Percentiles rank a stretch among this genome's conserved stretches.
Evolutionary conservation across 2,888 invertebrate species (phyloP).

Genomic region (Tromatobia lineatoria): DNA sequence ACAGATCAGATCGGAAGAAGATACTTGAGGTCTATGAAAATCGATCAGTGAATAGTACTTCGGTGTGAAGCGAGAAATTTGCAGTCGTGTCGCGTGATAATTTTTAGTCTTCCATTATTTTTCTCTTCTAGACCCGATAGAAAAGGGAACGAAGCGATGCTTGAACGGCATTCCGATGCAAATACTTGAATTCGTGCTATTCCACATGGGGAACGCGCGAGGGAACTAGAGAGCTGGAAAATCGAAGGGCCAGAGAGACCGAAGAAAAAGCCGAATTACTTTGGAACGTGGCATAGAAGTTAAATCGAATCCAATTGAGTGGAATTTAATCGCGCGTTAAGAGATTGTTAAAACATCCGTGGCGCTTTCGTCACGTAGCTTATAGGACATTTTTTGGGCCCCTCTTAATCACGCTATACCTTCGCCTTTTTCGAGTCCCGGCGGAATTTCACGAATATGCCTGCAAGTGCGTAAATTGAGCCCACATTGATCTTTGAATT

Average conservation of each 20-base stretch:
- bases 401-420: not conserved
- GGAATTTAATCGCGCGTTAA: constrained; percentile 66
- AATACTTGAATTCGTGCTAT: constrained; percentile 54
- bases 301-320: constrained; percentile 67
- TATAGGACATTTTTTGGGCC: constrained; percentile 30
- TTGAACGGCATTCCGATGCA: constrained; percentile 54
- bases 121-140: not conserved
- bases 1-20: not conserved
- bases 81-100: constrained; percentile 14
- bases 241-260: constrained; percentile 41
- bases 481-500: constrained; percentile 12
- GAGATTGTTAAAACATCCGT: constrained; percentile 50
- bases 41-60: not conserved
- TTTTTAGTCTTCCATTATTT: constrained; percentile 21
- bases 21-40: not conserved
- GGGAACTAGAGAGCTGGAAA: constrained; percentile 42
- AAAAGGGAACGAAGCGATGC: constrained; percentile 15
- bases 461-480: not conserved
- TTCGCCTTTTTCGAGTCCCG: not conserved
- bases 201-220: constrained; percentile 33
- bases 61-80: not conserved
- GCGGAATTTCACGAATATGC: constrained; percentile 9
- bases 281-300: constrained; percentile 57
- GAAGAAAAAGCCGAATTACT: constrained; percentile 57
- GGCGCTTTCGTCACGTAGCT: constrained; percentile 19